These are phyloP conservation scores for Limnephilus auricula DNA, from an alignment of 2,888 invertebrate genomes.

Conservation along the genomic window DNA sequence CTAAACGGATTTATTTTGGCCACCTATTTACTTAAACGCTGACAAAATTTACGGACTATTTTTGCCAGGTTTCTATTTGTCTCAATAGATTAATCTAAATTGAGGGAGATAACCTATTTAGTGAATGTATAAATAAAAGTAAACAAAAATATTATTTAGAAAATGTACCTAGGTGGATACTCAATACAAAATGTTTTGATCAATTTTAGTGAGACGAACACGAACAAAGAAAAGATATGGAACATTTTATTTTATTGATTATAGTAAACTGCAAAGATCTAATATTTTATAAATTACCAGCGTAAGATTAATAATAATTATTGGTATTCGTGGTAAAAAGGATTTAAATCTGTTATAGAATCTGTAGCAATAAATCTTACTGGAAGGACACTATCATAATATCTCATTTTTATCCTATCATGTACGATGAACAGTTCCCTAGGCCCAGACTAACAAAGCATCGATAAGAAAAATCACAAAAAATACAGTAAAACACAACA, in stretches of 20 bases:
- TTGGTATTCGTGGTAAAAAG: neutral
- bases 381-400: too few relatives aligned
- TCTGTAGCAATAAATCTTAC: too few relatives aligned
- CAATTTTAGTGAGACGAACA: neutral
- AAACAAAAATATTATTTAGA: too few relatives aligned
- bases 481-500: slow-evolving; percentile 22
- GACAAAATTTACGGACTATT: neutral
- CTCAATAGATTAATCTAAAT: too few relatives aligned
- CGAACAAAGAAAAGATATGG: neutral
- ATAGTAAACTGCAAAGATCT: neutral
- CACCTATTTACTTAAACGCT: slow-evolving; percentile 12
- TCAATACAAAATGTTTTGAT: neutral
- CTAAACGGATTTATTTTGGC: slow-evolving; percentile 7
- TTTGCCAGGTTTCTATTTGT: neutral
- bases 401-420: neutral
- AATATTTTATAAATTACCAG: neutral
- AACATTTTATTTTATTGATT: neutral
- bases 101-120: too few relatives aligned
- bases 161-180: too few relatives aligned
- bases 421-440: neutral
- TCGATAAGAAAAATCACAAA: neutral
- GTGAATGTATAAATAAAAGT: too few relatives aligned
- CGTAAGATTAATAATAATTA: neutral
- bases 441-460: neutral
- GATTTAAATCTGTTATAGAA: neutral